phyloP scores from a whole-genome alignment of 2,888 invertebrate species.

The Cepaea hortensis region DNA sequence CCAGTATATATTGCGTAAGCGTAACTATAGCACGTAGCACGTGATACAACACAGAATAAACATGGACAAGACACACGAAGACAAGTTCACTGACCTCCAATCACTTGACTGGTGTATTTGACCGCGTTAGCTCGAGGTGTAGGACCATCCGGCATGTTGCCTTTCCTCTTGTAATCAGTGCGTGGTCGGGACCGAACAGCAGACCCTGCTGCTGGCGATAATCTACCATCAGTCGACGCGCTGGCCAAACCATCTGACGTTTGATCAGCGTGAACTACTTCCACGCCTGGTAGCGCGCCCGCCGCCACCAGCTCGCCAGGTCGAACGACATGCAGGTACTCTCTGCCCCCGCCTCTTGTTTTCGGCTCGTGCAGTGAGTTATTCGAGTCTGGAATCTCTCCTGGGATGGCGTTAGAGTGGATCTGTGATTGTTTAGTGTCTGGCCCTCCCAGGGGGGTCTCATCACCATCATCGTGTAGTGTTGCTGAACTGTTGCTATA shows the following conservation, averaged over 20 bases:
- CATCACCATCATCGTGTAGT: background rate
- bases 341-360: background rate
- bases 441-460: background rate
- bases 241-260: background rate
- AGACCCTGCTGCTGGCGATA: background rate
- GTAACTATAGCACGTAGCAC: too few relatives aligned
- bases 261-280: background rate
- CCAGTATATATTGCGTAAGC: too few relatives aligned
- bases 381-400: background rate
- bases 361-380: background rate
- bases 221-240: background rate
- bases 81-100: background rate
- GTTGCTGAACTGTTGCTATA: background rate
- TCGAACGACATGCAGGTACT: slow-evolving; percentile 6
- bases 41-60: too few relatives aligned
- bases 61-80: too few relatives aligned
- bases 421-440: background rate
- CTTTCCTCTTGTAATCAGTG: background rate
- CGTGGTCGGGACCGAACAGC: background rate
- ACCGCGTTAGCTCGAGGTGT: background rate
- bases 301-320: background rate
- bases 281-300: background rate
- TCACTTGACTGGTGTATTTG: background rate
- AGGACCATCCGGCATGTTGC: background rate
- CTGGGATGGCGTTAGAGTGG: background rate